phyloP scores from a whole-genome alignment of 2,888 invertebrate species.

The Ormyrus rosae region DNA sequence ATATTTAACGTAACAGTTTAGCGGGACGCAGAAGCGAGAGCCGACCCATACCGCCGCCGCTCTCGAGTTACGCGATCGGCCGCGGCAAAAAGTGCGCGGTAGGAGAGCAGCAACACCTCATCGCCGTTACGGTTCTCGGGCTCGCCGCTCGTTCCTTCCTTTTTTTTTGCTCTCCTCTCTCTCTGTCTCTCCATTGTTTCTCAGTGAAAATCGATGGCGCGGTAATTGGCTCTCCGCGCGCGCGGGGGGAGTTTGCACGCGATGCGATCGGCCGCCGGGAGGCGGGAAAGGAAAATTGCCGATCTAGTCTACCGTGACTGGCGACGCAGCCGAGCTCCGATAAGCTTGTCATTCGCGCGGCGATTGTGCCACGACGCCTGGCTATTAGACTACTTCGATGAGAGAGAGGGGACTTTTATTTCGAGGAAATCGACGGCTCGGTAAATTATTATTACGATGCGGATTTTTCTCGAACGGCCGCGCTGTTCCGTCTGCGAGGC shows the following conservation, averaged over 20 bases:
- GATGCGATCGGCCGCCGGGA: constrained; percentile 28
- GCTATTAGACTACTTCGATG: constrained; percentile 1
- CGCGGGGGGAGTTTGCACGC: constrained; percentile 42
- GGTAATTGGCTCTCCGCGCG: constrained; percentile 46
- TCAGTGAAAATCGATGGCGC: constrained; percentile 55
- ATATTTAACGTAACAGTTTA: constrained; percentile 44
- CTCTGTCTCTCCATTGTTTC: constrained; percentile 50
- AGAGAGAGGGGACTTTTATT: background rate
- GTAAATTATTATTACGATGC: constrained; percentile 5
- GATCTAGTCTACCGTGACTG: constrained; percentile 57
- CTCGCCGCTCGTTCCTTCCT: background rate
- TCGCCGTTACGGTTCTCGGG: constrained; percentile 38
- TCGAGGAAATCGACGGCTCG: constrained; percentile 12
- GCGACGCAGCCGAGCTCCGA: constrained; percentile 55
- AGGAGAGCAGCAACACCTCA: constrained; percentile 23
- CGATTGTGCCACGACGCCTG: constrained; percentile 5
- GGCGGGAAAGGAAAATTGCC: constrained; percentile 55
- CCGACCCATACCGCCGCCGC: background rate
- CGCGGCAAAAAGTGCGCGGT: constrained; percentile 12
- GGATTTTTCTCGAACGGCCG: background rate
- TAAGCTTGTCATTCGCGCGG: constrained; percentile 57
- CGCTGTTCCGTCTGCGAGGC: background rate
- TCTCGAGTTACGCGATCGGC: constrained; percentile 44
- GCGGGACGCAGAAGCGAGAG: background rate
- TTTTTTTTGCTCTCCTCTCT: background rate